Conservation (phyloP, 2,113 vertebrate species). For the Scomber scombrus region DNA sequence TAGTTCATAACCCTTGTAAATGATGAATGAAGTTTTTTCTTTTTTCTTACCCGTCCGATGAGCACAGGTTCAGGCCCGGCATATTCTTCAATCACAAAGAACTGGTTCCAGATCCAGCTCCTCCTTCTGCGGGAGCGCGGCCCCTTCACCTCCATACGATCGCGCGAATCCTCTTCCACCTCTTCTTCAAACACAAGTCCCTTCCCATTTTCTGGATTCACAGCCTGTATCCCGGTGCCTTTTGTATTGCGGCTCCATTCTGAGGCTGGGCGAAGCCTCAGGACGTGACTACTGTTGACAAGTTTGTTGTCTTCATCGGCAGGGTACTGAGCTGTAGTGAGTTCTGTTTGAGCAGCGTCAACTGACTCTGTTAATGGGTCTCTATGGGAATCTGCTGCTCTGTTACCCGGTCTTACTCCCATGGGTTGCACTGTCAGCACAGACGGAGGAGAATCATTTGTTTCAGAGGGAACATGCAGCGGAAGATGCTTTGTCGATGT, state of each 20-base stretch:
- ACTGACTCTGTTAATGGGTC: constrained; percentile 75
- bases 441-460: constrained; percentile 66
- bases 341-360: constrained; percentile 68
- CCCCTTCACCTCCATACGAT: constrained; percentile 62
- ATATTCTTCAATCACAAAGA: constrained; percentile 95
- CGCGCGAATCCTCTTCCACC: constrained; percentile 42
- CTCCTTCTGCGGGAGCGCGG: constrained; percentile 88
- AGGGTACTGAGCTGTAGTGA: constrained; percentile 72
- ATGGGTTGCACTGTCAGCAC: constrained; percentile 75
- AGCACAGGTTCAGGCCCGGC: constrained; percentile 93
- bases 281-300: constrained; percentile 80
- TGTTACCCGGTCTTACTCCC: constrained; percentile 60
- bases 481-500: constrained; percentile 72
- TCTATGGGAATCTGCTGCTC: constrained; percentile 70
- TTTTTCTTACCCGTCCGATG: constrained; percentile 91
- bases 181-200: constrained; percentile 85
- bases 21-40: constrained; percentile 47
- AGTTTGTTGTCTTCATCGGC: constrained; percentile 70
- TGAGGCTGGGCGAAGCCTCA: constrained; percentile 83
- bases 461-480: constrained; percentile 59
- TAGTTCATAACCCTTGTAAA: constrained; percentile 55
- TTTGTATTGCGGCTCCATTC: constrained; percentile 59
- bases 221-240: constrained; percentile 41
- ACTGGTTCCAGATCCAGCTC: constrained; percentile 98
- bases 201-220: constrained; percentile 52